phyloP scores from a whole-genome alignment of 1,140 invertebrate species.

The Megalonaias nervosa region DNA sequence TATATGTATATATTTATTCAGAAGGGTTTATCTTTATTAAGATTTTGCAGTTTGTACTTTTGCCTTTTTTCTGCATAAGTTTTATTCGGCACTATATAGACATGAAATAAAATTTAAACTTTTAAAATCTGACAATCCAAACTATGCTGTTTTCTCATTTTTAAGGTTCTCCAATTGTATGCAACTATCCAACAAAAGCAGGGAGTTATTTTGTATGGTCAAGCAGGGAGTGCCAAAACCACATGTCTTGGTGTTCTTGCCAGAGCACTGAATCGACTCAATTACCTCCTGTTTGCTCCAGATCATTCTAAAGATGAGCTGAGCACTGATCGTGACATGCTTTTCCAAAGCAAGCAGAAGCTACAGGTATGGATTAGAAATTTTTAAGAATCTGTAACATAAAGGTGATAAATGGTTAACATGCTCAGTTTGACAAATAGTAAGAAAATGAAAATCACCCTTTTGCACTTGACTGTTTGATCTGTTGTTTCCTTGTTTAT shows the following conservation, averaged over 20 bases:
- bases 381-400: not conserved
- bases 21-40: too few relatives aligned
- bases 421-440: too few relatives aligned
- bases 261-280: slow-evolving; percentile 65
- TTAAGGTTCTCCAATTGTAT: slow-evolving; percentile 65
- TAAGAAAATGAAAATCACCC: too few relatives aligned
- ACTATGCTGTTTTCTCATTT: not conserved
- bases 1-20: too few relatives aligned
- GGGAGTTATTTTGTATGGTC: slow-evolving; percentile 63
- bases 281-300: slow-evolving; percentile 60
- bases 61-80: too few relatives aligned
- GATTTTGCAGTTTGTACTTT: too few relatives aligned
- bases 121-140: not conserved
- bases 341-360: slow-evolving; percentile 49
- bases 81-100: too few relatives aligned
- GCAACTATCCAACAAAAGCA: slow-evolving; percentile 55
- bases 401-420: too few relatives aligned
- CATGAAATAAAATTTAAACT: too few relatives aligned
- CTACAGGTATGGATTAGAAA: slow-evolving; percentile 44
- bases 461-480: too few relatives aligned
- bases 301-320: slow-evolving; percentile 65
- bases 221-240: slow-evolving; percentile 67
- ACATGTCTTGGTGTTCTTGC: slow-evolving; percentile 55
- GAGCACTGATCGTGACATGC: slow-evolving; percentile 45
- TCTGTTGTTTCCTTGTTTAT: too few relatives aligned